Conservation (phyloP, 2,113 vertebrate species). For the Naja naja region DNA sequence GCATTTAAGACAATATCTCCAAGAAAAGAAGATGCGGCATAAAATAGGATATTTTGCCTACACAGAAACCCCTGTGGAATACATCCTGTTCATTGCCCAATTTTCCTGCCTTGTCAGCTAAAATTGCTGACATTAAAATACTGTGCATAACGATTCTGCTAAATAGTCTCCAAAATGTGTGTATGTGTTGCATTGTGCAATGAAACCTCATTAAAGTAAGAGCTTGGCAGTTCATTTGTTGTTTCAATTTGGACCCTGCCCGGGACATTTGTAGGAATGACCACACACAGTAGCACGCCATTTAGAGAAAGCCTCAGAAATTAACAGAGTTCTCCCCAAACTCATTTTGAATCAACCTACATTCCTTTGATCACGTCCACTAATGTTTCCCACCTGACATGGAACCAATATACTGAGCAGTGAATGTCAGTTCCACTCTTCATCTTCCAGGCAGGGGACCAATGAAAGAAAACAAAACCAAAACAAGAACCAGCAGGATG, state of each 20-base stretch:
- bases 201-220: background rate
- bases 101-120: background rate
- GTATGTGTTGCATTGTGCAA: background rate
- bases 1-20: background rate
- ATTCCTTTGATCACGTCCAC: slow-evolving; percentile 39
- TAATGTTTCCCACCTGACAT: slow-evolving; percentile 27
- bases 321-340: slow-evolving; percentile 19
- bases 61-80: background rate
- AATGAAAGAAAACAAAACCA: background rate
- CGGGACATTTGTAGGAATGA: background rate
- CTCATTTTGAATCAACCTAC: slow-evolving; percentile 42
- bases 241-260: background rate
- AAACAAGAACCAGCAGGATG: slow-evolving; percentile 26
- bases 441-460: slow-evolving; percentile 17
- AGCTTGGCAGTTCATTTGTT: background rate
- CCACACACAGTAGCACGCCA: background rate
- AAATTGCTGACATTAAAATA: background rate
- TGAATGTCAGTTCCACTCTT: slow-evolving; percentile 28
- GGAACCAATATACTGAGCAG: slow-evolving; percentile 33
- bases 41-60: background rate
- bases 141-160: background rate
- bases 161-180: background rate
- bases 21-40: background rate
- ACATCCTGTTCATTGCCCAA: background rate
- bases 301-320: slow-evolving; percentile 31